Conservation (phyloP, 2,888 invertebrate genomes). For the Tinea pellionella region DNA sequence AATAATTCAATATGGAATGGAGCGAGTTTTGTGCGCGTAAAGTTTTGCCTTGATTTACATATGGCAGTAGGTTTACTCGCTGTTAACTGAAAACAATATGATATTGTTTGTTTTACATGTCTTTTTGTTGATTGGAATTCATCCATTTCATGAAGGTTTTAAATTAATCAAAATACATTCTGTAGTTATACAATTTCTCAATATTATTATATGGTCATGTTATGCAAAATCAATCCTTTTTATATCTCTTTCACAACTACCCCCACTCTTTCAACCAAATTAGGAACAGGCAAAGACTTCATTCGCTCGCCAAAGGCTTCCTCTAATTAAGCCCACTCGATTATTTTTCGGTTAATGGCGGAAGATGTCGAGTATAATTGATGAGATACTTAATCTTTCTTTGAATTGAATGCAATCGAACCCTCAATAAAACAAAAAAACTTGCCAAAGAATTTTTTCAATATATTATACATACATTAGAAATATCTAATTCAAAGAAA, state of each 20-base stretch:
- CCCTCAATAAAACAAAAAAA: background rate
- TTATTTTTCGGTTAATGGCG: slow-evolving; percentile 40
- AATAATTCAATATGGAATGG: slow-evolving; percentile 13
- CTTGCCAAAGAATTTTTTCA: no score
- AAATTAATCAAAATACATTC: background rate
- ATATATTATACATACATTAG: no score
- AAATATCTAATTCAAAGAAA: no score
- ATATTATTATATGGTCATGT: no score
- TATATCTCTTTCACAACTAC: slow-evolving; percentile 41
- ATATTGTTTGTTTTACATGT: background rate
- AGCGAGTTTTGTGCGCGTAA: background rate
- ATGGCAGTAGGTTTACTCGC: background rate
- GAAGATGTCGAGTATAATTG: slow-evolving; percentile 22
- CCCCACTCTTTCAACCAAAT: slow-evolving; percentile 38
- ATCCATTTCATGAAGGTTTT: background rate
- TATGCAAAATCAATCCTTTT: no score
- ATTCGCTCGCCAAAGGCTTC: slow-evolving; percentile 42
- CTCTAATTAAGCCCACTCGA: slow-evolving; percentile 41
- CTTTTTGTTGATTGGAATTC: no score
- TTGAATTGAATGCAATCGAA: slow-evolving; percentile 11
- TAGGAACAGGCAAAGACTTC: slow-evolving; percentile 27
- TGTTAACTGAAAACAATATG: background rate
- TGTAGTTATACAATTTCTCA: no score
- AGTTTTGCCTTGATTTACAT: slow-evolving; percentile 14
- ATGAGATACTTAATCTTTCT: slow-evolving; percentile 12